Conservation (phyloP, 2,888 invertebrate species). For the Patella depressa region DNA sequence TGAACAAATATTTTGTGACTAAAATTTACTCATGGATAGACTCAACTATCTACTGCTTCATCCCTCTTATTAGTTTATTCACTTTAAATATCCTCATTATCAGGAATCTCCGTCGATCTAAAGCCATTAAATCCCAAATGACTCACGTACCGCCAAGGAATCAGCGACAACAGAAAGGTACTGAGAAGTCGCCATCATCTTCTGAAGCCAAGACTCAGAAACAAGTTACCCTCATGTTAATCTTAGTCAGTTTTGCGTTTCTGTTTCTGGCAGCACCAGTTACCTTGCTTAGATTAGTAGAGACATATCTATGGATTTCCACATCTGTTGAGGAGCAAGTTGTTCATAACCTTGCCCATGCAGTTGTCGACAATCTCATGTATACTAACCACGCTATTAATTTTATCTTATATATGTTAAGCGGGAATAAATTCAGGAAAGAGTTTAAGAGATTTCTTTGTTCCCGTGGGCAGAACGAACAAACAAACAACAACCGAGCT, state of each 20-base stretch:
- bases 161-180: neutral
- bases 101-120: conserved; percentile 17
- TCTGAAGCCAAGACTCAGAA: neutral
- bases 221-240: conserved; percentile 32
- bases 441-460: conserved; percentile 24
- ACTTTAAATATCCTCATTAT: conserved; percentile 33
- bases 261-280: conserved; percentile 32
- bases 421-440: conserved; percentile 28
- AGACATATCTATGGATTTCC: conserved; percentile 28
- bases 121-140: conserved; percentile 21
- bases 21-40: conserved; percentile 37
- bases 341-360: conserved; percentile 22
- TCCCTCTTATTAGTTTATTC: conserved; percentile 28
- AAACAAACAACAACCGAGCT: too few species aligned
- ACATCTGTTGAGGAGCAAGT: conserved; percentile 18
- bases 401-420: conserved; percentile 34
- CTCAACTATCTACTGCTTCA: conserved; percentile 36
- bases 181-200: too few species aligned
- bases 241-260: conserved; percentile 34
- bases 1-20: conserved; percentile 23
- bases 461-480: too few species aligned
- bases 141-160: neutral
- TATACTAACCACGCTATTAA: conserved; percentile 38
- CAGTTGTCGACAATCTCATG: conserved; percentile 38
- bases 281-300: conserved; percentile 25